Percentiles rank a stretch among this genome's conserved stretches.
These are phyloP conservation scores for Ectobius pallidus DNA, from an alignment of 2,888 invertebrate species.

Conservation along the genomic window DNA sequence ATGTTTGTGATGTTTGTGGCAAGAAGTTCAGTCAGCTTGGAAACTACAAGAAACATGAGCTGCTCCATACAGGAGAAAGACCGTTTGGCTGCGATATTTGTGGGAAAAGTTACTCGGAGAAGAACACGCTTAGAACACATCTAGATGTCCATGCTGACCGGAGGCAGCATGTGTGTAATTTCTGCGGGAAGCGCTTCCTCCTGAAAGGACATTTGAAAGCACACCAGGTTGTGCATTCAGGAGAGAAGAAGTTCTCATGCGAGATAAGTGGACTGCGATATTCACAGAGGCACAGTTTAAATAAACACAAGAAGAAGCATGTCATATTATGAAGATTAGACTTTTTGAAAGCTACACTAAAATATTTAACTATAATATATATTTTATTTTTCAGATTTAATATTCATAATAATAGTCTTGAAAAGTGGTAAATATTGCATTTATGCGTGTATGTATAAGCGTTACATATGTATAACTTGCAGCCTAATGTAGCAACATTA, in stretches of 20 bases:
- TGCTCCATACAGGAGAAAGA: conserved; percentile 40
- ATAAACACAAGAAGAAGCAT: conserved; percentile 39
- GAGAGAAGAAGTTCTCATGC: conserved; percentile 32
- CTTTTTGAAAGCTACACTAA: too few species aligned
- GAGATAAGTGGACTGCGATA: conserved; percentile 26
- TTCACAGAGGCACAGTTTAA: conserved; percentile 30
- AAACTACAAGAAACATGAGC: conserved; percentile 35
- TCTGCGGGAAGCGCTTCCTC: conserved; percentile 22
- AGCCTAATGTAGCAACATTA: too few species aligned
- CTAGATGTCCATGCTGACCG: conserved; percentile 3
- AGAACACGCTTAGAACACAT: conserved; percentile 17
- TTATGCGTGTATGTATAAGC: too few species aligned
- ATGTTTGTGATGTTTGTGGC: conserved; percentile 31
- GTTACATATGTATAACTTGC: too few species aligned
- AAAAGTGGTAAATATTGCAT: too few species aligned
- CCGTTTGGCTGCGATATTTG: conserved; percentile 41
- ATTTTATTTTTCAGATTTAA: too few species aligned
- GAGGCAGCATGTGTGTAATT: conserved; percentile 22
- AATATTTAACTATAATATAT: too few species aligned
- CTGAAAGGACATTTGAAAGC: not conserved
- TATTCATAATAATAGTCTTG: too few species aligned
- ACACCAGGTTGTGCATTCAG: conserved; percentile 16
- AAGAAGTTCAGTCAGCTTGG: conserved; percentile 29
- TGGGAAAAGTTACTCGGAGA: conserved; percentile 17
- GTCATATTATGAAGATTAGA: too few species aligned